Evolutionary conservation across 2,797 vertebrate genomes (phyloP), one percentile per base, ranked within the genome.

Genomic region (Taeniopygia guttata): DNA sequence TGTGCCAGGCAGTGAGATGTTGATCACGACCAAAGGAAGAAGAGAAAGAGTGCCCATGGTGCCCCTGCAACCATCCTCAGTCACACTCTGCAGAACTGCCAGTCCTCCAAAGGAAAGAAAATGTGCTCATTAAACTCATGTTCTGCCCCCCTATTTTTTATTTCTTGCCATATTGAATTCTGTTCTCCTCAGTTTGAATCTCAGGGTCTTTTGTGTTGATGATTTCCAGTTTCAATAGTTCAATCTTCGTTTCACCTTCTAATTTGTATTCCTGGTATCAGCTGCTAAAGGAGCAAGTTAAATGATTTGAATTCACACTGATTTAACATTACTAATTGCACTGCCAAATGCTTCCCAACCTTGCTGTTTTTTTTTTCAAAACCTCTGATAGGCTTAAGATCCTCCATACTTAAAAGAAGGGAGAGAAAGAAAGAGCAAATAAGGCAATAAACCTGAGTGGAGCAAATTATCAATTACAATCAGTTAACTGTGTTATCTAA

Each of bases 221-320:
- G 64, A 82, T 88, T 94, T 76, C 70, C 51, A 81, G 74, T 89
- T 97, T 97, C 93, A 96, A 91, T 67, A 94, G 93, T 59, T 86
- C 93, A 96, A 88, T 95, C 97, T 97, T 90, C 95, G 78, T 95
- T 96, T 91, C 81, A 93, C 88, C 85, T 94, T 96, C 93, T 97
- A 92, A 96, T 97, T 97, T 59, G 29, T 91, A 77, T 96, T 96
- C 94, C 76, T 72, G 21, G 46, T 90, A 95, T 96, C 93, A 97
- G 93, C 94, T 97, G 79, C 90, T 94, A 78, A 85, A 90, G 95
- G 95, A 97, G 62, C 93, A 96, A 97, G 96, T 96, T 96, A 97
- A 96, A 90, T 96, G 27, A 94, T 97, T 97, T 97, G 91, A 97
- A 96, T 97, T 97, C 95, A 96, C 8, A 76, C 59, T 83, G 87